Evolutionary conservation across 2,888 invertebrate species (phyloP).

Genomic region (Folsomia candida): DNA sequence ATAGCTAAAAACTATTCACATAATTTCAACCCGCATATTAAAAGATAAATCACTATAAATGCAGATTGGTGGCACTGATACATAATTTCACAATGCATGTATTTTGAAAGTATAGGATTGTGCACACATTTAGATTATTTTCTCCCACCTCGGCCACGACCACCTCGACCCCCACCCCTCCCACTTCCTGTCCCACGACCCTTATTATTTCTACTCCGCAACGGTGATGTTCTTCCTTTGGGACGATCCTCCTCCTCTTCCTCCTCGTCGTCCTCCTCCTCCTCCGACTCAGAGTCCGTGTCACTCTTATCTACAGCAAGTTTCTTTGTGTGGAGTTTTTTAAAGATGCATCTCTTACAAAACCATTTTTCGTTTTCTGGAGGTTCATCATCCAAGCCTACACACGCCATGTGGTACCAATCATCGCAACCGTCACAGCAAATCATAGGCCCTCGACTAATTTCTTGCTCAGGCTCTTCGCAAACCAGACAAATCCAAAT

Average conservation of each 20-base stretch:
- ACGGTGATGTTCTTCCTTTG: too few relatives aligned
- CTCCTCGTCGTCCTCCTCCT: background rate
- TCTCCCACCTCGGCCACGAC: too few relatives aligned
- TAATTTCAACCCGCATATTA: too few relatives aligned
- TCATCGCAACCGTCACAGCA: slow-evolving; percentile 41
- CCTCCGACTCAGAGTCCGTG: background rate
- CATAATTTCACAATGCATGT: too few relatives aligned
- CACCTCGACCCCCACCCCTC: background rate
- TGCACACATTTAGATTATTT: too few relatives aligned
- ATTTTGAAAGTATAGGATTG: too few relatives aligned
- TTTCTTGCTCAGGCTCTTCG: slow-evolving; percentile 32
- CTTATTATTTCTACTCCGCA: too few relatives aligned
- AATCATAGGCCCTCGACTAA: slow-evolving; percentile 34
- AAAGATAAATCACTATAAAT: too few relatives aligned
- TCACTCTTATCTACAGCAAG: background rate
- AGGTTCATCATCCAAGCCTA: slow-evolving; percentile 29
- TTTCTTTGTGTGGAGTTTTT: slow-evolving; percentile 4
- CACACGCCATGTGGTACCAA: slow-evolving; percentile 40
- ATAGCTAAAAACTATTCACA: too few relatives aligned
- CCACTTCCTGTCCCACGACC: background rate
- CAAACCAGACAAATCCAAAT: slow-evolving; percentile 44
- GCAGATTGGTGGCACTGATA: too few relatives aligned
- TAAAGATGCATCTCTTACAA: slow-evolving; percentile 39
- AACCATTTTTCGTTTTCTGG: slow-evolving; percentile 39
- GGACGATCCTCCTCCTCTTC: too few relatives aligned